phyloP scores from a whole-genome alignment of 2,888 invertebrate genomes.

The Caenorhabditis sinica region DNA sequence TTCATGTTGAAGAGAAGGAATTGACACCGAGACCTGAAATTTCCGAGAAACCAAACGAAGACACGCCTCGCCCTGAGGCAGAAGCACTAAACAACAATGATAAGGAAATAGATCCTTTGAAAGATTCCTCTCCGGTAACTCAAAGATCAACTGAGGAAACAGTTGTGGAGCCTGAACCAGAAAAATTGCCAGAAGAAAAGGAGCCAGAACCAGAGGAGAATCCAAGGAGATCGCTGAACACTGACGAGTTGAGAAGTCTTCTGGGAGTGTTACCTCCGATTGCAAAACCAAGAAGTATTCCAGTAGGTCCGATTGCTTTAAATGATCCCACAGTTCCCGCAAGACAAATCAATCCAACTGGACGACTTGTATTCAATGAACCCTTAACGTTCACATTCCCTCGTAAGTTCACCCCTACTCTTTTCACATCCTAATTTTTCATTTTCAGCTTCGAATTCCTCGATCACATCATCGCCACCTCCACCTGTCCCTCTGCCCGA shows the following conservation, averaged over 20 bases:
- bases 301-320: conserved; percentile 25
- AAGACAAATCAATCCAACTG: not conserved
- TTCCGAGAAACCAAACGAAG: conserved; percentile 5
- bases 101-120: not conserved
- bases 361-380: conserved; percentile 73
- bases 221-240: conserved; percentile 1
- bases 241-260: conserved; percentile 42
- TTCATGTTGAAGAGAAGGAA: not conserved
- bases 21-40: not conserved
- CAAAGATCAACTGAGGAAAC: conserved; percentile 37
- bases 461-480: conserved; percentile 72
- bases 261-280: conserved; percentile 69
- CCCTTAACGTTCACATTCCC: conserved; percentile 81
- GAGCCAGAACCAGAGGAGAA: conserved; percentile 28
- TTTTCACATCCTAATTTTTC: not conserved
- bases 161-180: not conserved
- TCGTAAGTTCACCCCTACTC: conserved; percentile 65
- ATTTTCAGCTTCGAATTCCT: conserved; percentile 80
- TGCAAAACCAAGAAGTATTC: conserved; percentile 65
- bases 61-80: conserved; percentile 5
- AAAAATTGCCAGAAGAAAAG: not conserved
- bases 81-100: not conserved
- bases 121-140: conserved; percentile 30
- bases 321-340: conserved; percentile 14
- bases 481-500: conserved; percentile 63